A percentile compares a stretch with the other conserved stretches of the same genome.
Evolutionary conservation across 1,140 invertebrate genomes (phyloP).

Genomic region (Proctacanthus coquilletti): DNA sequence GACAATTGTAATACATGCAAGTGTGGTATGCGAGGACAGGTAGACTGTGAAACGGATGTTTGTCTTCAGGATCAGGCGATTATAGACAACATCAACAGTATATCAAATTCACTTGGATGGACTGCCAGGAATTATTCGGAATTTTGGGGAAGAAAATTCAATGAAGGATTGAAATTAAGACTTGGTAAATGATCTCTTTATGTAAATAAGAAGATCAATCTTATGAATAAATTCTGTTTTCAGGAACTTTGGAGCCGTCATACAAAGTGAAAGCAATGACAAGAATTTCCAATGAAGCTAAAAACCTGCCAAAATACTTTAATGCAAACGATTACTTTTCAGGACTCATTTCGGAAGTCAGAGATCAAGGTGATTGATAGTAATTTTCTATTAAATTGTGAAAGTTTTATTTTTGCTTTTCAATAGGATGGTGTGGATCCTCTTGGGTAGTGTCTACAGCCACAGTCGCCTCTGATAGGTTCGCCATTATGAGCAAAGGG

Average conservation of each 20-base stretch:
- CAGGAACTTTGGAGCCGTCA: conserved; percentile 39
- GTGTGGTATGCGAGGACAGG: conserved; percentile 37
- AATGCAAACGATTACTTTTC: conserved; percentile 60
- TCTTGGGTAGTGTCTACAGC: conserved; percentile 87
- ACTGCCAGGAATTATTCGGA: conserved; percentile 59
- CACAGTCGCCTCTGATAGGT: conserved; percentile 62
- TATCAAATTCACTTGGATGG: conserved; percentile 44
- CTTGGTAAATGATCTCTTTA: conserved; percentile 43
- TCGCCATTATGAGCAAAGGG: conserved; percentile 67
- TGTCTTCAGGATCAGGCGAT: conserved; percentile 59
- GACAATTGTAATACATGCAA: conserved; percentile 67
- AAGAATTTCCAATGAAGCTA: conserved; percentile 44
- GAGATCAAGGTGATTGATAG: conserved; percentile 50
- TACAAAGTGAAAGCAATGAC: conserved; percentile 50
- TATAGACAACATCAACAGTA: conserved; percentile 46
- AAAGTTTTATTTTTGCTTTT: conserved; percentile 20
- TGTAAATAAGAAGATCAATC: conserved; percentile 1
- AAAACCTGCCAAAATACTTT: conserved; percentile 47
- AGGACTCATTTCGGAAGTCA: conserved; percentile 47
- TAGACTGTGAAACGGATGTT: conserved; percentile 52
- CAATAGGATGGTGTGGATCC: conserved; percentile 60
- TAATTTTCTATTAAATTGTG: conserved; percentile 2
- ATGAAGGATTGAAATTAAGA: conserved; percentile 59
- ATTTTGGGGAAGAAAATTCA: conserved; percentile 70
- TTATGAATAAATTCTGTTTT: not conserved